Evolutionary conservation across 2,797 vertebrate genomes (phyloP), one percentile per base, ranked within the genome.

Genomic region (Paramormyrops hopkinsi): DNA sequence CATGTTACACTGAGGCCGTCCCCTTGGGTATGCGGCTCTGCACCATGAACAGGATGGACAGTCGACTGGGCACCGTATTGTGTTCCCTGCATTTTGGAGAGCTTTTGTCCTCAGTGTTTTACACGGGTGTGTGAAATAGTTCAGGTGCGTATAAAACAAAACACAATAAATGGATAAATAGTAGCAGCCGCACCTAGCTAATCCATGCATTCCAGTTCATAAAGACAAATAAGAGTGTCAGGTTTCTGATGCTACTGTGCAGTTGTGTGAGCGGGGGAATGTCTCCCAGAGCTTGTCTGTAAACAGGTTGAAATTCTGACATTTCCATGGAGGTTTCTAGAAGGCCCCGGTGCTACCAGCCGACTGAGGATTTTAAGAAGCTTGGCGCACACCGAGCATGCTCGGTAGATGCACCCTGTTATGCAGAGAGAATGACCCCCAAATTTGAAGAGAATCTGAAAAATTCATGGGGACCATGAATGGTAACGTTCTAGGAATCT

Each of bases 111-210:
- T 9, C 41, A 44, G 37, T 46, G 41, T 79, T 79, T 44, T 79
- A 46, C 73, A 79, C 73, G 41, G 73, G 73, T n/a, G 86, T 87
- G 86, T 22, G 53, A 59, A 86, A 87, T 56, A 54, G 56, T 87
- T 87, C 29, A 87, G 56, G 19, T 65, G 22, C 9, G n/a, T 48
- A 65, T 46, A 44, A 56, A 29, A 48, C 86, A 29, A 62, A 88
- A n/a, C 73, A 19, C 37, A n/a, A 19, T 46, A 79, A 79, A 79
- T 79, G 73, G 1, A 79, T 79, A 79, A 79, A 79, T 79, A 4
- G 19, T 46, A 79, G 6, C 73, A 9, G 41, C 73, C 73, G 19
- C 44, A 85, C 83, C 48, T 50, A 85, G 22, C 12, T 50, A 85
- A 51, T 85, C 8, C 48, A 12, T 25, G 25, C 83, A 51, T 85